Conservation (phyloP, 2,797 vertebrate genomes). For the Macrochelys suwanniensis region DNA sequence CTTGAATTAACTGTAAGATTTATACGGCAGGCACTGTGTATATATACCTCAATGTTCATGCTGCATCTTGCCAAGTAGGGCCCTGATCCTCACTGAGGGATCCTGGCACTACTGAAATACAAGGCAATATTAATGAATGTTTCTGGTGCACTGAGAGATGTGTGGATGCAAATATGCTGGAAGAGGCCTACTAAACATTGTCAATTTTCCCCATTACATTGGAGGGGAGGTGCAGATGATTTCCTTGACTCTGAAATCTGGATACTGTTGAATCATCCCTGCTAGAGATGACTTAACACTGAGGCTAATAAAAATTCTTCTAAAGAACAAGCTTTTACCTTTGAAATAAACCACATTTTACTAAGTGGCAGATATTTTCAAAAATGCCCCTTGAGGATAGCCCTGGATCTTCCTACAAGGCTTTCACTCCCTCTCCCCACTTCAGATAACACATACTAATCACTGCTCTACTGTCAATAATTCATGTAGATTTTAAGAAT, state of each 20-base stretch:
- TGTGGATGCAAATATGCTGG: not conserved
- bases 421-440: not conserved
- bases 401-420: not conserved
- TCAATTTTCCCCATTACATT: not conserved
- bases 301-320: not conserved
- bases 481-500: not conserved
- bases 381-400: not conserved
- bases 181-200: not conserved
- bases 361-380: conserved; percentile 14
- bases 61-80: no score
- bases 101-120: fast-evolving
- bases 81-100: fast-evolving
- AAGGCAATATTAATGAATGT: not conserved
- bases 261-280: not conserved
- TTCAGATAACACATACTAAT: not conserved
- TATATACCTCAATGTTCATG: not conserved
- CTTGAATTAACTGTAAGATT: not conserved
- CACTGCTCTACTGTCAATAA: not conserved
- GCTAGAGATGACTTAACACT: not conserved
- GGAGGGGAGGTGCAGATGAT: not conserved
- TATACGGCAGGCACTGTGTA: not conserved
- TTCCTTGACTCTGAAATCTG: fast-evolving
- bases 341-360: not conserved
- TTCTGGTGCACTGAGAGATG: not conserved
- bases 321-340: conserved; percentile 9